Conservation (phyloP, 2,888 invertebrate genomes). For the Sturmia bella region DNA sequence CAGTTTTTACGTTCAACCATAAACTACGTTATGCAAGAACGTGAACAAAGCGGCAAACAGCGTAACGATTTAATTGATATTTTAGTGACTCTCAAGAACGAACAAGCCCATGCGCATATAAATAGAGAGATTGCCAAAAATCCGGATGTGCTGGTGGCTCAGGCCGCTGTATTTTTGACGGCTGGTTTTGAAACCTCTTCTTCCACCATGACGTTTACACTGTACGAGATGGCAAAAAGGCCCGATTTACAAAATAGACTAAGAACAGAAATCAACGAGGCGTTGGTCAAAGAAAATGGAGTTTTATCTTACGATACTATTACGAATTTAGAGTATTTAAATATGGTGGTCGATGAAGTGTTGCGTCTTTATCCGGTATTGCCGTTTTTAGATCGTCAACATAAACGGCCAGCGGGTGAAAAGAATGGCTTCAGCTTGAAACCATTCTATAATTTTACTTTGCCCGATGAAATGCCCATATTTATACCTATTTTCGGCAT, state of each 20-base stretch:
- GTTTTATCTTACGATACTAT: slow-evolving; percentile 81
- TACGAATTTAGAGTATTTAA: slow-evolving; percentile 81
- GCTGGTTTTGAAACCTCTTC: slow-evolving; percentile 81
- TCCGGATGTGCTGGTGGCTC: slow-evolving; percentile 78
- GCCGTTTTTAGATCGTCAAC: slow-evolving; percentile 80
- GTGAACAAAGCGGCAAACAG: slow-evolving; percentile 79
- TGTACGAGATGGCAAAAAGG: slow-evolving; percentile 81
- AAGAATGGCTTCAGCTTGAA: slow-evolving; percentile 73
- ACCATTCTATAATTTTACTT: slow-evolving; percentile 76
- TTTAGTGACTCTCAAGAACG: slow-evolving; percentile 81
- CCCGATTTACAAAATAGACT: slow-evolving; percentile 81
- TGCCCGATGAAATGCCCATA: slow-evolving; percentile 78
- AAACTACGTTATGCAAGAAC: slow-evolving; percentile 80
- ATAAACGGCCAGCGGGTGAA: slow-evolving; percentile 71
- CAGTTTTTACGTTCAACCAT: slow-evolving; percentile 81
- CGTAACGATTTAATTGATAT: slow-evolving; percentile 83
- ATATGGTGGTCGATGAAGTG: slow-evolving; percentile 81
- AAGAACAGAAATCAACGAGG: slow-evolving; percentile 81
- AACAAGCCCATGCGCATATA: slow-evolving; percentile 70
- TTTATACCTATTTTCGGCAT: slow-evolving; percentile 78
- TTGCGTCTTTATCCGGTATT: slow-evolving; percentile 80
- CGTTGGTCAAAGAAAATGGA: slow-evolving; percentile 77
- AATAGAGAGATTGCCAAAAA: slow-evolving; percentile 71
- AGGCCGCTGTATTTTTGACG: slow-evolving; percentile 79
- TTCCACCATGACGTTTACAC: slow-evolving; percentile 81